Evolutionary conservation across 2,797 vertebrate species (phyloP), one percentile per base, ranked within the genome.

Genomic region (Artibeus jamaicensis): DNA sequence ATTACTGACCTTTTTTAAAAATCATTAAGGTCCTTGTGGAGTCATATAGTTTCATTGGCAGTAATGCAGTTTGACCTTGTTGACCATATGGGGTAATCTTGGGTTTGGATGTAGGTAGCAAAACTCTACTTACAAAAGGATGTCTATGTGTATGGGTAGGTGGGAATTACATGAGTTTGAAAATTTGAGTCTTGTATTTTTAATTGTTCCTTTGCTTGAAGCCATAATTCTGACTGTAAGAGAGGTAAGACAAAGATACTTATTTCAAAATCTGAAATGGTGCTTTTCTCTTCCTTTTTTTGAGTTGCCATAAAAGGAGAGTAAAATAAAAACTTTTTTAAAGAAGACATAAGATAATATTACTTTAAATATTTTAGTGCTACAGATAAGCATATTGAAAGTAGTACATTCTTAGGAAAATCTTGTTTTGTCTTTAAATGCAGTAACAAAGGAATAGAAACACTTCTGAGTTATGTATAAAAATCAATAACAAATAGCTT

Each of bases 1-100:
- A 98, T 99, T 98, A 98, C 98, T 96, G 97, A 78, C 95, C 5
- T 98, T 96, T 96, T 96, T 98, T 97, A 96, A 92, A 96, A 68
- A 89, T 96, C 91, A 39, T 89, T 94, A 97, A 22, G 86, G 95
- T 50, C 96, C 95, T 97, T 85, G 81, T 94, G 73, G 95, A 95
- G 96, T 95, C 91, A 97, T 97, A 92, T 93, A 95, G 97, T 98
- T 97, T 78, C 97, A 81, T 96, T 0, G 14, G 94, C 96, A 96
- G 94, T 86, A 76, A 95, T 2, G n/a, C 39, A 77, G 21, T 86
- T 90, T 98, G 93, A 97, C 97, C 97, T 97, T 85, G 96, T 18
- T 96, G 96, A 91, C 97, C 97, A 37, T 94, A 92, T 89, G 97
- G 9, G 24, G 67, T 79, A 32, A 86, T 76, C 42, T 42, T 94